Conservation (phyloP, 2,797 vertebrate species). For the Pteropus rufus region DNA sequence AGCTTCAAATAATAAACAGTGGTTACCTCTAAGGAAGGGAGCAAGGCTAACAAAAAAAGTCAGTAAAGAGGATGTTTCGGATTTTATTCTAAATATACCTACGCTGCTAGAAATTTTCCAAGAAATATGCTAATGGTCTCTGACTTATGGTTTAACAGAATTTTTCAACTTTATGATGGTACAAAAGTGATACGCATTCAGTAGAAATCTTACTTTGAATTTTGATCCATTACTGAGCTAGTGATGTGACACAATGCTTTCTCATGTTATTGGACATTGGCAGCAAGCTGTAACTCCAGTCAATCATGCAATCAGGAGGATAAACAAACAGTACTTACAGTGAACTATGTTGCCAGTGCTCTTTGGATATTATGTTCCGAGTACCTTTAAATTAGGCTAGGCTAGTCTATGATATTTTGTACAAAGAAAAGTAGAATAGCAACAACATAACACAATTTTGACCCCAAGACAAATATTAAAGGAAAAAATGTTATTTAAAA, state of each 20-base stretch:
- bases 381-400: neutral
- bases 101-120: neutral
- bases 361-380: neutral
- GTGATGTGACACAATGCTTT: neutral
- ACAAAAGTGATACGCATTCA: neutral
- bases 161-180: neutral
- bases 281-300: neutral
- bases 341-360: neutral
- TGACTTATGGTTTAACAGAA: neutral
- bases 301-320: neutral
- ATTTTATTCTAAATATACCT: neutral
- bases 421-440: too few species aligned
- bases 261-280: neutral
- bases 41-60: neutral
- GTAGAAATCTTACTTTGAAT: neutral
- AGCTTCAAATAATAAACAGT: neutral
- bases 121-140: neutral
- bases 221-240: neutral
- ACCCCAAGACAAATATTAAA: too few species aligned
- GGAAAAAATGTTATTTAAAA: too few species aligned
- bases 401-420: neutral
- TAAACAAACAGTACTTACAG: neutral
- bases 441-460: too few species aligned
- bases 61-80: neutral
- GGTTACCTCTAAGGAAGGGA: neutral